Base-by-base conservation (phyloP, 2,797 vertebrate species). In the Apogon hyalosoma region DNA sequence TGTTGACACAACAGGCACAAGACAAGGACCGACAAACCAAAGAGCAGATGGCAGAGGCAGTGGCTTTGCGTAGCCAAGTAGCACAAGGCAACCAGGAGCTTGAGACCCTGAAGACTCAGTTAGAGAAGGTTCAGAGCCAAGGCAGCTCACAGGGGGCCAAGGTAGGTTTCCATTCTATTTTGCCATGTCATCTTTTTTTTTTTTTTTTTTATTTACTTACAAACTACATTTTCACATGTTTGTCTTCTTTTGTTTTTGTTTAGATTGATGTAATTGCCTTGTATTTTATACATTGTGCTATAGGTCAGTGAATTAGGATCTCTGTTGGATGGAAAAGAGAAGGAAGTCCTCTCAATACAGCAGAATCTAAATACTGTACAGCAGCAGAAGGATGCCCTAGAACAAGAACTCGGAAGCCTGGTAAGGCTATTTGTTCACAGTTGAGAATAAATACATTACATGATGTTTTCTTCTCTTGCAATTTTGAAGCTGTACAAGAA, bases 21-120 rank as follows among this genome's bases (percentile, higher is more conserved):
- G 89, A 93, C 45, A 94, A 95, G 90, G 91, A 94, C 61, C 85
- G 65, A 87, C 91, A 94, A 89, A 86, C 94, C 42, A 93, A 96
- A 93, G 94, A 95, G 80, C 94, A 94, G 85, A 93, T 91, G 75
- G 85, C 73, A 85, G 94, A 93, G 76, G 82, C 96, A 69, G 94
- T 94, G 77, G 84, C 79, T 15, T 90, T 97, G 82, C 89, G 56
- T 84, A 92, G 94, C 85, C 92, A 95, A 84, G 89, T 92, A 87
- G 93, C 92, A 80, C 93, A 96, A 95, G 89, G 93, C 92, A 95
- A 94, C 92, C 91, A 93, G 82, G 95, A 97, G 86, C 80, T 95
- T n/a, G 76, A 92, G 80, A 92, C 76, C 68, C 88, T 96, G 83
- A 94, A 94, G 78, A 88, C 90, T 87, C 92, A 93, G 69, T 90